A percentile compares a stretch with the other conserved stretches of the same genome.
phyloP scores from a whole-genome alignment of 2,888 invertebrate genomes.

The Halictus ligatus region DNA sequence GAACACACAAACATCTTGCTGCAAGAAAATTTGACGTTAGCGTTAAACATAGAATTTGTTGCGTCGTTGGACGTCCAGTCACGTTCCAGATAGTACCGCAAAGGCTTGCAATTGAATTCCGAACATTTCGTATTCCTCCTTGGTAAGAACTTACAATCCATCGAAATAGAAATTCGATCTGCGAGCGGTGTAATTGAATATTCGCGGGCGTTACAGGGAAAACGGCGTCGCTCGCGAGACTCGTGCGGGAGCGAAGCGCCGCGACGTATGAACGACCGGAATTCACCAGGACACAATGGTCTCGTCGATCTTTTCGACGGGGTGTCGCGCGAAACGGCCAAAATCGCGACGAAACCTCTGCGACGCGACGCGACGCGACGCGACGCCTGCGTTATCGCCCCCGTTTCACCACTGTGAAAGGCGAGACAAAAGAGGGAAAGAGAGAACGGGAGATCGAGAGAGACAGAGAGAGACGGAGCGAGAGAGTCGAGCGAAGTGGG shows the following conservation, averaged over 20 bases:
- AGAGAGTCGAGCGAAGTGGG: constrained; percentile 43
- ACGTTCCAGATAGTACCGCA: neutral
- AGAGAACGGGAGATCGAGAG: constrained; percentile 13
- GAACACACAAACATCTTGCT: neutral
- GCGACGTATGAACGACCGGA: constrained; percentile 1
- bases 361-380: constrained; percentile 18
- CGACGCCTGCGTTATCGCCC: constrained; percentile 67
- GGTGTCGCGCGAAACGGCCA: constrained; percentile 21
- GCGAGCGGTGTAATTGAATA: neutral
- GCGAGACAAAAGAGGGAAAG: constrained; percentile 23
- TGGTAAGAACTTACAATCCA: neutral
- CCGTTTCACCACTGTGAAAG: constrained; percentile 44
- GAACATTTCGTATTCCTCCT: neutral
- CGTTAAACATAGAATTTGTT: neutral
- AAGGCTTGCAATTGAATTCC: neutral
- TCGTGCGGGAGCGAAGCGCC: neutral
- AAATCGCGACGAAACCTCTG: constrained; percentile 66
- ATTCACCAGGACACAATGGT: constrained; percentile 10
- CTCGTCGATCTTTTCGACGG: constrained; percentile 13
- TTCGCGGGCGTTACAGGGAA: neutral
- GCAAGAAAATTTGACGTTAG: neutral
- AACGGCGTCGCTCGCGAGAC: neutral
- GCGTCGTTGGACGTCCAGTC: no score
- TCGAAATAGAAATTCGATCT: neutral
- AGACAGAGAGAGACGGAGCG: neutral